phyloP scores from a whole-genome alignment of 2,113 vertebrate genomes.

The Siphamia tubifer region DNA sequence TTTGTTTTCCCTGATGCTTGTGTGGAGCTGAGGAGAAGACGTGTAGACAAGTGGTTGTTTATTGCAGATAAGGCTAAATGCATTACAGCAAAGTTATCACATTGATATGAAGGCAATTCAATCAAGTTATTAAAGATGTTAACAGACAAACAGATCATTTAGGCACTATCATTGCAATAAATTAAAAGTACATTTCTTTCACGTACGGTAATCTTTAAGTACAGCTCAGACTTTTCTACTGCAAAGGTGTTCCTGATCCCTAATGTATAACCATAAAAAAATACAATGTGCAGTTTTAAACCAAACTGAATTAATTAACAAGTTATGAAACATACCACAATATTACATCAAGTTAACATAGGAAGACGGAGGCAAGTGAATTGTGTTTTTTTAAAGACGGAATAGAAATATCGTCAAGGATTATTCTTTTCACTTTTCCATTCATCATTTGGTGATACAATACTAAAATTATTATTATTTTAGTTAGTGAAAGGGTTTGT shows the following conservation, averaged over 20 bases:
- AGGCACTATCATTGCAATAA: not conserved
- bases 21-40: not conserved
- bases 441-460: too few species aligned
- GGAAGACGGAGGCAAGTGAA: too few species aligned
- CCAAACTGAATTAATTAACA: too few species aligned
- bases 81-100: not conserved
- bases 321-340: too few species aligned
- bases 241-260: not conserved
- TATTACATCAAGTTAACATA: too few species aligned
- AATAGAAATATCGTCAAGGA: too few species aligned
- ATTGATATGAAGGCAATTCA: not conserved
- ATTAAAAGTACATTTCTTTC: not conserved
- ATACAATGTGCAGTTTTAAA: too few species aligned
- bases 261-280: not conserved
- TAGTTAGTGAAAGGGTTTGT: too few species aligned
- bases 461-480: too few species aligned
- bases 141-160: not conserved
- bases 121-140: not conserved
- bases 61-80: not conserved
- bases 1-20: not conserved
- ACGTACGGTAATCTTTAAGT: not conserved
- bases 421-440: too few species aligned
- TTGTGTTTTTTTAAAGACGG: too few species aligned
- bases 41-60: not conserved
- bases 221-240: too few species aligned